Conservation (phyloP, 2,113 vertebrate species). For the Mus pahari region DNA sequence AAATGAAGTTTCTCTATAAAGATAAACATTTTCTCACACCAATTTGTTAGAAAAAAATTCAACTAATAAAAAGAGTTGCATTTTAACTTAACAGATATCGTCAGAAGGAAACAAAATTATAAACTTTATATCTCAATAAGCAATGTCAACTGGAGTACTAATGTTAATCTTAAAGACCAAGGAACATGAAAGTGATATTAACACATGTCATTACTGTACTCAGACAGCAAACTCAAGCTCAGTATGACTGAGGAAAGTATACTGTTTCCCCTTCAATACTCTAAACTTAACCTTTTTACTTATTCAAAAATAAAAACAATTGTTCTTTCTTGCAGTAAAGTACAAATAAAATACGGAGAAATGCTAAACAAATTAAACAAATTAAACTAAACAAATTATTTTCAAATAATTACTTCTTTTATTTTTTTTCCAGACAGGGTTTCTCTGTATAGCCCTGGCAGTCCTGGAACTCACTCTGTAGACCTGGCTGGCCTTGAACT, state of each 20-base stretch:
- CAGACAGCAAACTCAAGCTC: neutral
- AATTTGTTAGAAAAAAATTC: neutral
- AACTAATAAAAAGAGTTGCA: neutral
- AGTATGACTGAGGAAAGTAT: neutral
- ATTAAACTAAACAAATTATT: neutral
- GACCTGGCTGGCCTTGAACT: too few species aligned
- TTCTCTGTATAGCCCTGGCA: too few species aligned
- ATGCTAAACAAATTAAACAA: too few species aligned
- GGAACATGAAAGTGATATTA: neutral
- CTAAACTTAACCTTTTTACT: constrained; percentile 10
- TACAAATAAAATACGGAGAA: neutral
- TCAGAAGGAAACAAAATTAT: neutral
- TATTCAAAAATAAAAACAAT: constrained; percentile 15
- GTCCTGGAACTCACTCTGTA: too few species aligned
- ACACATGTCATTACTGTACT: neutral
- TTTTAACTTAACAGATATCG: neutral
- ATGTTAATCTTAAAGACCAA: neutral
- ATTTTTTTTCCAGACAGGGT: too few species aligned
- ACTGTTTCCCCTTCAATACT: neutral
- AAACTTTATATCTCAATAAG: neutral
- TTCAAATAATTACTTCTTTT: constrained; percentile 31
- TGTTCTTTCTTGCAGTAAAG: neutral
- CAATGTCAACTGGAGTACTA: neutral
- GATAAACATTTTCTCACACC: neutral
- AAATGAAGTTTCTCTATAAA: neutral